phyloP scores from a whole-genome alignment of 2,797 vertebrate genomes.

The Avahi laniger region DNA sequence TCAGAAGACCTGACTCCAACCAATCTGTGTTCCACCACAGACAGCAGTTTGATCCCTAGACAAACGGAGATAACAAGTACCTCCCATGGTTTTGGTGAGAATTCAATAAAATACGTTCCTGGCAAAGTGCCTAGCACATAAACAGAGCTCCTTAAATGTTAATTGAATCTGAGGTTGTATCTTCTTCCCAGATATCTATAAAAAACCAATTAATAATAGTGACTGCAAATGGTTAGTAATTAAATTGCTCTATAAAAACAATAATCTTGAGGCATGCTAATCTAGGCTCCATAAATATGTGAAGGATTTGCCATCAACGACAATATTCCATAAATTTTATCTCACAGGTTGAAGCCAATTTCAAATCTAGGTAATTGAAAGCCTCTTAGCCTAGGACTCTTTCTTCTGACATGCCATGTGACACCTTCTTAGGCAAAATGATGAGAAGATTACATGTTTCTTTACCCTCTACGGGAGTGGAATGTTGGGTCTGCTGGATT shows the following conservation, averaged over 20 bases:
- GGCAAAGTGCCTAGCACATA: slow-evolving; percentile 62
- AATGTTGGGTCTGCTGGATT: not conserved
- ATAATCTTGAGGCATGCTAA: slow-evolving; percentile 23
- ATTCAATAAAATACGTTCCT: slow-evolving; percentile 48
- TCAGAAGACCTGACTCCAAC: not conserved
- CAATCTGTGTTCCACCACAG: not conserved
- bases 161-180: slow-evolving; percentile 64
- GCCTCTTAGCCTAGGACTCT: not conserved
- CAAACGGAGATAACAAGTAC: not conserved
- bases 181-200: slow-evolving; percentile 50
- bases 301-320: slow-evolving; percentile 57
- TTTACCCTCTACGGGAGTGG: not conserved
- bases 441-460: not conserved
- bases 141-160: slow-evolving; percentile 57
- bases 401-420: not conserved
- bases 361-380: slow-evolving; percentile 35
- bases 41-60: not conserved
- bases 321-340: slow-evolving; percentile 33
- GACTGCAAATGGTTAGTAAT: slow-evolving; percentile 47
- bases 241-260: slow-evolving; percentile 55
- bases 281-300: not conserved
- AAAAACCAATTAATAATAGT: slow-evolving; percentile 71
- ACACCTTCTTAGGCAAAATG: not conserved
- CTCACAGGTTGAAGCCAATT: slow-evolving; percentile 27
- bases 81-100: slow-evolving; percentile 42